A percentile compares a stretch with the other conserved stretches of the same genome.
Evolutionary conservation across 2,797 vertebrate species (phyloP).

Genomic region (Chaenodraco wilsoni): DNA sequence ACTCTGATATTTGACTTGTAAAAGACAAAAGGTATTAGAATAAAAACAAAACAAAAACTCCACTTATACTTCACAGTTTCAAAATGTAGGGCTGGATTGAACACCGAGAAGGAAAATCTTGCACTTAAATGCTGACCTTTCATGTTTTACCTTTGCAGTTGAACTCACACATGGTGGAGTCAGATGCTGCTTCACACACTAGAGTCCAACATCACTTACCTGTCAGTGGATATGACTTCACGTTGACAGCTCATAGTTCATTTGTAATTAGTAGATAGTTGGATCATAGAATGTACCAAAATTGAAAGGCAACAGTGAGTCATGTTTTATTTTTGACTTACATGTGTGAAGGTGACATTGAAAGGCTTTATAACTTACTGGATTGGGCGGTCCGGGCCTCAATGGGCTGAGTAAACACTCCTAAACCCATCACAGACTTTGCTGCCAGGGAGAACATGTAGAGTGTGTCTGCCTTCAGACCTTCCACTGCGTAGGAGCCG

Average conservation of each 20-base stretch:
- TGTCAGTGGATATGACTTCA: not conserved
- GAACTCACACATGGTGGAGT: not conserved
- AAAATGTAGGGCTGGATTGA: no score
- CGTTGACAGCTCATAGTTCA: not conserved
- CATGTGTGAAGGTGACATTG: not conserved
- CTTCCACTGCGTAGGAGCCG: conserved; percentile 89
- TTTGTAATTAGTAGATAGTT: not conserved
- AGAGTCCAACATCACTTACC: not conserved
- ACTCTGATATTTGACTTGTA: no score
- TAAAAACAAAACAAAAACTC: no score
- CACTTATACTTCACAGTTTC: no score
- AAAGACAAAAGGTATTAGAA: no score
- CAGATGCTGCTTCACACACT: not conserved
- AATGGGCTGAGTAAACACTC: conserved; percentile 89
- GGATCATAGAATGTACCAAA: not conserved
- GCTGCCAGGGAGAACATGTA: conserved; percentile 94
- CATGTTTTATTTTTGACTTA: not conserved
- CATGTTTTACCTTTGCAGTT: no score
- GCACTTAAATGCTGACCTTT: no score
- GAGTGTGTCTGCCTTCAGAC: conserved; percentile 91
- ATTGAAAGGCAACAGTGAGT: not conserved
- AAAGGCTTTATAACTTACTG: conserved; percentile 85
- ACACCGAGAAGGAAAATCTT: no score
- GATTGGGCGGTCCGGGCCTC: conserved; percentile 92
- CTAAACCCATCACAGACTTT: conserved; percentile 90